These are phyloP conservation scores for Rapana venosa DNA, from an alignment of 2,888 invertebrate genomes.

Conservation along the genomic window DNA sequence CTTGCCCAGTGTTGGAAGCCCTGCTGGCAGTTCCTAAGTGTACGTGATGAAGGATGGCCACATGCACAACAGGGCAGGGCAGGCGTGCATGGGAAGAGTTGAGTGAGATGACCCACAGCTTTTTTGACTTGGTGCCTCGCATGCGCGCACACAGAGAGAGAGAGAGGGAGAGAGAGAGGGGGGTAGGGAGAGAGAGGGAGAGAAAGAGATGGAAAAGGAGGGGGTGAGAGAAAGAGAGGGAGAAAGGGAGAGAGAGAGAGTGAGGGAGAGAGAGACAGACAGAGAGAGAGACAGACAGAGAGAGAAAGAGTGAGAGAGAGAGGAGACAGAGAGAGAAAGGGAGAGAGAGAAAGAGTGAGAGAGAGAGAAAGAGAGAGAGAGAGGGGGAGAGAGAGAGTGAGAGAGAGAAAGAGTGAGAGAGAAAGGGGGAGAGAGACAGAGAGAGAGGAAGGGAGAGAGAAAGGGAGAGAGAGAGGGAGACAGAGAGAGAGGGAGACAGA, in stretches of 20 bases:
- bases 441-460: too few relatives aligned
- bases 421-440: too few relatives aligned
- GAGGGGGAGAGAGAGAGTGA: background rate
- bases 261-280: background rate
- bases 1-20: too few relatives aligned
- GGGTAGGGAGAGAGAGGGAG: background rate
- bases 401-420: too few relatives aligned
- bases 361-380: constrained; percentile 28
- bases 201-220: too few relatives aligned
- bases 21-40: too few relatives aligned
- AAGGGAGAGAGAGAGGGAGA: too few relatives aligned
- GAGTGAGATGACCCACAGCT: too few relatives aligned
- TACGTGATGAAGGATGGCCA: too few relatives aligned
- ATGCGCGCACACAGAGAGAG: background rate
- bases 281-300: background rate
- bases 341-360: background rate
- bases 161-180: background rate
- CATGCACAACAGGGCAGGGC: too few relatives aligned
- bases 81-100: too few relatives aligned
- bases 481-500: background rate
- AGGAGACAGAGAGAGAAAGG: constrained; percentile 18
- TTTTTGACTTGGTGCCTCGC: too few relatives aligned
- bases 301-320: constrained; percentile 18
- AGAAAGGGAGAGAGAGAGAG: constrained; percentile 26
- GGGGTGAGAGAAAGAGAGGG: background rate